These are phyloP conservation scores for Phengaris alcon DNA, from an alignment of 2,888 invertebrate genomes.

Conservation along the genomic window DNA sequence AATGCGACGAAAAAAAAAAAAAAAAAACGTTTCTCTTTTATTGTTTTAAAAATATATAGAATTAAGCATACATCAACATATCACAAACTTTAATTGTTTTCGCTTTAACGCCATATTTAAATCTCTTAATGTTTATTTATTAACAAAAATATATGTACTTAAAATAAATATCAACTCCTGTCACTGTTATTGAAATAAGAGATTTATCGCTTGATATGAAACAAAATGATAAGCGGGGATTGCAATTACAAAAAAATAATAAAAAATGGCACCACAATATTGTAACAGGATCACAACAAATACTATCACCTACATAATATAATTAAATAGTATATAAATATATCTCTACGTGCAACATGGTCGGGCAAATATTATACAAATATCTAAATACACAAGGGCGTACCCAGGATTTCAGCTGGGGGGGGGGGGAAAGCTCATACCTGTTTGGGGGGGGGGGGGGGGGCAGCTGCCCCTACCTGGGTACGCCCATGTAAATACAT, in stretches of 20 bases:
- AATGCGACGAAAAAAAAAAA: constrained; percentile 60
- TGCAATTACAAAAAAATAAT: constrained; percentile 59
- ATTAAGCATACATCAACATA: constrained; percentile 73
- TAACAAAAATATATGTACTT: constrained; percentile 18
- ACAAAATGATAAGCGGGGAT: constrained; percentile 55
- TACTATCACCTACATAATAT: constrained; percentile 48
- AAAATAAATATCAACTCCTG: constrained; percentile 25
- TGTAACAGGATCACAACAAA: constrained; percentile 63
- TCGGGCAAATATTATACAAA: constrained; percentile 23
- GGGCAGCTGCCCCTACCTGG: no score
- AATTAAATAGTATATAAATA: constrained; percentile 35
- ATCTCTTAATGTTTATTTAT: constrained; percentile 50
- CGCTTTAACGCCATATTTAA: constrained; percentile 44
- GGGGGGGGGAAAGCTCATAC: no score
- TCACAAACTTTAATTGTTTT: constrained; percentile 66
- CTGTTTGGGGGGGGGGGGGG: no score
- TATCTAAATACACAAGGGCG: no score
- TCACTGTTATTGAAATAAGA: constrained; percentile 35
- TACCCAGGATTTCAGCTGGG: no score
- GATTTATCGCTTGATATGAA: constrained; percentile 33
- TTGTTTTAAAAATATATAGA: constrained; percentile 66
- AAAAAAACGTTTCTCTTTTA: constrained; percentile 68
- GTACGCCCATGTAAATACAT: no score
- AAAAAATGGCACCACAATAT: constrained; percentile 71
- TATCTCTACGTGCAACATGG: constrained; percentile 39